phyloP scores from a whole-genome alignment of 2,888 invertebrate species.

The Yponomeuta sedellus region DNA sequence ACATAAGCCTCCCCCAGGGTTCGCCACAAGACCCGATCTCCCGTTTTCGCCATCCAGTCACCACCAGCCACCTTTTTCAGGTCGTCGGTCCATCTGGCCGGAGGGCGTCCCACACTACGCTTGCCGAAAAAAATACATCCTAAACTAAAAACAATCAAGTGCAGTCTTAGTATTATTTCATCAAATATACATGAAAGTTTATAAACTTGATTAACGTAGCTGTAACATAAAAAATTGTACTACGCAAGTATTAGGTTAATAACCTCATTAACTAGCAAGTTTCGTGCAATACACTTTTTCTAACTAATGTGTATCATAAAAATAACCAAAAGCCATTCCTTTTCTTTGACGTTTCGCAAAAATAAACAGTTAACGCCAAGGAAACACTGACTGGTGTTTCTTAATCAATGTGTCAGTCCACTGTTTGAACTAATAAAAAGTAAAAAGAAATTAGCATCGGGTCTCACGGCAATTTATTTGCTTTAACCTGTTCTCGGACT shows the following conservation, averaged over 20 bases:
- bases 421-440: background rate
- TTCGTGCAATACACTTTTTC: background rate
- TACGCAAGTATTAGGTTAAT: background rate
- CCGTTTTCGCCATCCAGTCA: too few relatives aligned
- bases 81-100: too few relatives aligned
- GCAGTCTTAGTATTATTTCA: too few relatives aligned
- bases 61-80: too few relatives aligned
- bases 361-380: background rate
- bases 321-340: background rate
- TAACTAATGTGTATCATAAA: background rate
- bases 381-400: background rate
- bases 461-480: constrained; percentile 11
- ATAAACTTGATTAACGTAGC: too few relatives aligned
- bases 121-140: too few relatives aligned
- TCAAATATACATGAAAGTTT: too few relatives aligned
- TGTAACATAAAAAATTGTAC: background rate
- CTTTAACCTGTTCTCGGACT: constrained; percentile 11
- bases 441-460: constrained; percentile 7
- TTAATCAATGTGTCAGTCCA: constrained; percentile 5
- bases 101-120: too few relatives aligned
- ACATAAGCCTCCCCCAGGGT: too few relatives aligned
- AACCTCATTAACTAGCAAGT: background rate
- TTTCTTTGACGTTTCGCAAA: background rate
- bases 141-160: too few relatives aligned
- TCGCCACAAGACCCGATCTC: too few relatives aligned